Evolutionary conservation across 2,888 invertebrate genomes (phyloP).

Genomic region (Poecilus cupreus): DNA sequence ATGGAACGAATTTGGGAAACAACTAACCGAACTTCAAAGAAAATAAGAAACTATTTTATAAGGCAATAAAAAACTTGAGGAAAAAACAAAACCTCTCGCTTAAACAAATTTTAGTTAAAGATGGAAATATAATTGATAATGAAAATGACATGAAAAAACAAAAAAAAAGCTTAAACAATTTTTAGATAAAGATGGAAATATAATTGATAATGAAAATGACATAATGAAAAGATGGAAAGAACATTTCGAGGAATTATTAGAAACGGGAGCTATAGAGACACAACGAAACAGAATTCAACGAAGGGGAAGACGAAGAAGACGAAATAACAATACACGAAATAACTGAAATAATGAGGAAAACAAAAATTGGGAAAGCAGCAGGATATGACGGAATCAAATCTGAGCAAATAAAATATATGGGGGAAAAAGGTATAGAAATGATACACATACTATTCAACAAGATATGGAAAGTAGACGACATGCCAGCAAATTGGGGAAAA

Average conservation of each 20-base stretch:
- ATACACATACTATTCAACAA: no score
- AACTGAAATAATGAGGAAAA: background rate
- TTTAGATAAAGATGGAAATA: background rate
- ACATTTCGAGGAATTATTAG: no score
- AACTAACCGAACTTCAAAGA: background rate
- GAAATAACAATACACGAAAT: background rate
- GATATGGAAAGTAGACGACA: background rate
- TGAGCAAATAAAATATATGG: no score
- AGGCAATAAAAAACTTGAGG: background rate
- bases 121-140: no score
- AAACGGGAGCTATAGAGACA: background rate
- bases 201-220: background rate
- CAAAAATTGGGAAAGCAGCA: conserved; percentile 25
- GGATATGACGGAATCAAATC: no score
- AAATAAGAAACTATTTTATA: background rate
- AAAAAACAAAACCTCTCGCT: background rate
- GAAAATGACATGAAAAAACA: no score
- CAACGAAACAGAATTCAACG: background rate
- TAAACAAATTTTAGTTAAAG: background rate
- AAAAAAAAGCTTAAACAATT: no score
- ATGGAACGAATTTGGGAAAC: background rate
- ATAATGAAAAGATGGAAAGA: no score
- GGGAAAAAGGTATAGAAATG: no score
- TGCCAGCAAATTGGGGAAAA: background rate
- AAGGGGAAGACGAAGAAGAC: background rate